phyloP scores from a whole-genome alignment of 2,888 invertebrate species.

The Chrysolina americana region DNA sequence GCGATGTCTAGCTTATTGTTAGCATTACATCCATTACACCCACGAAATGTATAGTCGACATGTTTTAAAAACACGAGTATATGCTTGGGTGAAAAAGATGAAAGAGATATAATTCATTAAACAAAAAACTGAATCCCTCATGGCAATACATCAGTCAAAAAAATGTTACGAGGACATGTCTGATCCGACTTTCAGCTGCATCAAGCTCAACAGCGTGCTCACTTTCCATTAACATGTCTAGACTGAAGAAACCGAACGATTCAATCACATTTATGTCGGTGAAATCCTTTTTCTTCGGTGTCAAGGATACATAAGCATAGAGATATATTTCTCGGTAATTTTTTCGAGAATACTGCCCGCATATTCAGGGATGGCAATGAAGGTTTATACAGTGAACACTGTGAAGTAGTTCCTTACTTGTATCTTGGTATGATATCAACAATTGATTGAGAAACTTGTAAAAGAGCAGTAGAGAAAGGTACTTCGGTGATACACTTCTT shows the following conservation, averaged over 20 bases:
- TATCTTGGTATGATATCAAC: no score
- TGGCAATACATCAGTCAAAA: neutral
- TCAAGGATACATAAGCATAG: neutral
- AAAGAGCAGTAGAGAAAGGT: no score
- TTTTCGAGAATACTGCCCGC: neutral
- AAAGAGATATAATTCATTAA: neutral
- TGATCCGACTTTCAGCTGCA: slow-evolving; percentile 4
- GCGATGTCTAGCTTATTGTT: no score
- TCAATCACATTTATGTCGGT: slow-evolving; percentile 16
- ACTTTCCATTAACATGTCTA: slow-evolving; percentile 15
- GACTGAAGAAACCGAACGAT: neutral
- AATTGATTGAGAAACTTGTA: no score
- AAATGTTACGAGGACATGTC: neutral
- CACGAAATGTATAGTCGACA: no score
- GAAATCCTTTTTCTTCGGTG: neutral
- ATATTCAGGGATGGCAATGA: no score
- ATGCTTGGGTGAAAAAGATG: neutral
- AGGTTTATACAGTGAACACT: no score
- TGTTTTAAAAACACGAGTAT: neutral
- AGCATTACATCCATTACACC: no score
- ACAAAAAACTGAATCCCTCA: neutral
- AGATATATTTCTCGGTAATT: neutral
- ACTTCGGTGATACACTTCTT: no score
- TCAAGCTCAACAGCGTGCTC: neutral
- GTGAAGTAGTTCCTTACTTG: no score